phyloP scores from a whole-genome alignment of 2,888 invertebrate genomes.

The Drosophila mimica region DNA sequence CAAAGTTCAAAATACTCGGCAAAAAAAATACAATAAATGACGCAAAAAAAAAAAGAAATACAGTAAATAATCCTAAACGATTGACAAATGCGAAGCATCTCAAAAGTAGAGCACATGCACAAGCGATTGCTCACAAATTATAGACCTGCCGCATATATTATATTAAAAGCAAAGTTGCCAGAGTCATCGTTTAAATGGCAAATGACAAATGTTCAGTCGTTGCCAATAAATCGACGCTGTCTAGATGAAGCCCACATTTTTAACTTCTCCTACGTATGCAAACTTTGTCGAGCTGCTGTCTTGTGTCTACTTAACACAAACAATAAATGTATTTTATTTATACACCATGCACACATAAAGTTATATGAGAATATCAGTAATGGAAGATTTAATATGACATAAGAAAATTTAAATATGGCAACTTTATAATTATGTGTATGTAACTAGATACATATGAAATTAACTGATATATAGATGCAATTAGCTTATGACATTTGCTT shows the following conservation, averaged over 20 bases:
- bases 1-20: constrained; percentile 54
- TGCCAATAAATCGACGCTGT: constrained; percentile 58
- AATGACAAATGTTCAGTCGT: constrained; percentile 59
- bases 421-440: not conserved
- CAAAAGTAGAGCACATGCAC: constrained; percentile 66
- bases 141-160: constrained; percentile 23
- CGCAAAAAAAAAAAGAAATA: constrained; percentile 9
- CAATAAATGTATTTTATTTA: constrained; percentile 4
- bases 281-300: constrained; percentile 4
- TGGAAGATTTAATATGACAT: not conserved
- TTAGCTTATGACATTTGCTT: not conserved
- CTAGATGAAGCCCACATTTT: constrained; percentile 38
- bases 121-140: constrained; percentile 46
- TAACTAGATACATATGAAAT: not conserved
- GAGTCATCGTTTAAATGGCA: constrained; percentile 62
- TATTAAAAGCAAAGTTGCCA: constrained; percentile 18
- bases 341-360: not conserved
- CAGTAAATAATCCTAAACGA: constrained; percentile 22
- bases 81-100: constrained; percentile 77
- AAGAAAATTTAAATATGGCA: not conserved
- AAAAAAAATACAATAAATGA: constrained; percentile 48
- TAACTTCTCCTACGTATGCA: constrained; percentile 16
- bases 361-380: not conserved
- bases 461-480: not conserved
- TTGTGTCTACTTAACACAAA: not conserved